Percentiles rank a stretch among this genome's conserved stretches.
Conservation (phyloP, 2,888 invertebrate species). For the Homarus gammarus region DNA sequence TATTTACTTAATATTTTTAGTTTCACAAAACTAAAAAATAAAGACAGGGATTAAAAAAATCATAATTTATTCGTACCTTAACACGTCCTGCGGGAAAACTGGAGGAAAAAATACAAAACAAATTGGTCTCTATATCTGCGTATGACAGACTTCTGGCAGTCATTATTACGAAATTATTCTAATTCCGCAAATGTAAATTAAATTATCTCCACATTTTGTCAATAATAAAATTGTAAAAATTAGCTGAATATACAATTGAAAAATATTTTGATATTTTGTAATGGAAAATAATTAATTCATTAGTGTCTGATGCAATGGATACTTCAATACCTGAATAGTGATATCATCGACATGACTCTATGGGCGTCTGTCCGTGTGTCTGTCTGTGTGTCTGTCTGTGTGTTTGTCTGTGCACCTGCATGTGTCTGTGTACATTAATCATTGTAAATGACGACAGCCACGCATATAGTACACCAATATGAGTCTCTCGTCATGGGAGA, state of each 20-base stretch:
- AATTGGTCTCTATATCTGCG: neutral
- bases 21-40: too few relatives aligned
- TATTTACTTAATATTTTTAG: too few relatives aligned
- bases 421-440: neutral
- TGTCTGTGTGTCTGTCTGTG: conserved; percentile 12
- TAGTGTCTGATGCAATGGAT: neutral
- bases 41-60: too few relatives aligned
- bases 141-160: neutral
- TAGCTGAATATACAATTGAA: conserved; percentile 10
- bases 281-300: conserved; percentile 30
- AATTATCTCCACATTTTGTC: conserved; percentile 37
- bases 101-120: neutral
- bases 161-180: conserved; percentile 5
- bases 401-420: neutral
- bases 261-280: conserved; percentile 9
- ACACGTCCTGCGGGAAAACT: neutral
- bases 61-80: too few relatives aligned
- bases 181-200: conserved; percentile 31
- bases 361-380: neutral
- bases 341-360: neutral
- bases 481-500: too few relatives aligned
- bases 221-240: conserved; percentile 16
- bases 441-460: too few relatives aligned
- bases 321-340: neutral
- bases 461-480: too few relatives aligned